Percentiles rank a stretch among this genome's conserved stretches.
These are phyloP conservation scores for Molossus alvarezi DNA, from an alignment of 2,797 vertebrate genomes.

Conservation along the genomic window DNA sequence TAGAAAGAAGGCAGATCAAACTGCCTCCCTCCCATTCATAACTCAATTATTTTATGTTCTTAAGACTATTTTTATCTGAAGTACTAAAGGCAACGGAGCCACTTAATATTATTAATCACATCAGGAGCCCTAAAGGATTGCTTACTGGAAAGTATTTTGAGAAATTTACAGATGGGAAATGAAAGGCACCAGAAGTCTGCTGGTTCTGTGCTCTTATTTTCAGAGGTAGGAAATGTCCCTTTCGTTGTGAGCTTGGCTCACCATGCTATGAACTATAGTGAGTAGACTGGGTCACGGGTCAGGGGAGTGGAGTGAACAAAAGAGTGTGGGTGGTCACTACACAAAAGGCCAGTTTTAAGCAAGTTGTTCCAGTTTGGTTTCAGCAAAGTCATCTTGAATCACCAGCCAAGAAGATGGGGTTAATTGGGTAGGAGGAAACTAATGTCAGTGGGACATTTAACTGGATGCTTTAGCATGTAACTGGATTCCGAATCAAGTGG, in stretches of 20 bases:
- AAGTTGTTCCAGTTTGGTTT: not conserved
- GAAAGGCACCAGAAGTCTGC: conserved; percentile 83
- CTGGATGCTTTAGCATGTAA: not conserved
- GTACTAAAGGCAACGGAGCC: not conserved
- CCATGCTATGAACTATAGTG: not conserved
- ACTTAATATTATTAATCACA: conserved; percentile 39
- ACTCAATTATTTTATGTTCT: not conserved
- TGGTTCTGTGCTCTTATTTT: conserved; percentile 78
- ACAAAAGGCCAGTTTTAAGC: conserved; percentile 38
- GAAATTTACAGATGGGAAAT: conserved; percentile 83
- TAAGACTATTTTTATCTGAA: conserved; percentile 46
- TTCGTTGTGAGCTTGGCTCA: conserved; percentile 71
- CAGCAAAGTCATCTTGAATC: not conserved
- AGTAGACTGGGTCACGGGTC: conserved; percentile 72
- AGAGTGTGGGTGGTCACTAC: conserved; percentile 58
- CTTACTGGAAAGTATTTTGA: conserved; percentile 82
- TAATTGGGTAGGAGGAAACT: conserved; percentile 73
- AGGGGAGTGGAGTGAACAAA: conserved; percentile 41
- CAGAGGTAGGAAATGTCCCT: conserved; percentile 81
- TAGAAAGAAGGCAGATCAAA: not conserved
- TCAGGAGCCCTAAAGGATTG: conserved; percentile 8
- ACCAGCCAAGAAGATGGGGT: conserved; percentile 67
- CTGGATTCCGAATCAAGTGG: conserved; percentile 22
- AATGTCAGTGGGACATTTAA: conserved; percentile 63
- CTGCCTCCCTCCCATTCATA: not conserved